Conservation (phyloP, 2,113 vertebrate genomes). For the Hylia prasina region DNA sequence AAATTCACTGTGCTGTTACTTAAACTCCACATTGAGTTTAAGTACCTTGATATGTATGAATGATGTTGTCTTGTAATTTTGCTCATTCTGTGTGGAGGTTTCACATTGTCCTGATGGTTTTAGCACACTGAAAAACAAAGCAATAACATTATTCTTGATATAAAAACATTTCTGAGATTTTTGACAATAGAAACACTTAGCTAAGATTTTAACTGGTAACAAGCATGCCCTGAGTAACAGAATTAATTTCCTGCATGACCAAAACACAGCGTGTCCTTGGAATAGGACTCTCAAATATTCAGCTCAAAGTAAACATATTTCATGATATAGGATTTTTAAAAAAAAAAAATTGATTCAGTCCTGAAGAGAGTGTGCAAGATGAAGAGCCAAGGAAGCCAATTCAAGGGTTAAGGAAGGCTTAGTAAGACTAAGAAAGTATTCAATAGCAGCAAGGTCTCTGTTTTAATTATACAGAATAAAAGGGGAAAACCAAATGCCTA, state of each 20-base stretch:
- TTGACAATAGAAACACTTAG: neutral
- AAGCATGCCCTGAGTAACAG: conserved; percentile 3
- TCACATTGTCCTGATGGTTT: neutral
- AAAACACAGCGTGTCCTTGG: neutral
- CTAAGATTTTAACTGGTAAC: conserved; percentile 11
- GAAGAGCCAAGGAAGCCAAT: neutral
- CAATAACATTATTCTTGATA: neutral
- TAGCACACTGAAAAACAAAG: neutral
- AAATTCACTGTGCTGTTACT: neutral
- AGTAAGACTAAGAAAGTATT: neutral
- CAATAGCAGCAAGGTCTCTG: neutral
- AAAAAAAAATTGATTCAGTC: neutral
- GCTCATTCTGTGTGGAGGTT: neutral
- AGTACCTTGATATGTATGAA: neutral
- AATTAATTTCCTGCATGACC: conserved; percentile 37
- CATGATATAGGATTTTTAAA: neutral
- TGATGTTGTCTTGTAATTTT: neutral
- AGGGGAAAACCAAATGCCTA: accelerated
- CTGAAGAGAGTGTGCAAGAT: neutral
- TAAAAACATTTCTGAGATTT: conserved; percentile 16
- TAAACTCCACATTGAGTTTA: neutral
- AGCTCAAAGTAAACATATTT: neutral
- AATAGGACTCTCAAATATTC: neutral
- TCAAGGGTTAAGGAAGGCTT: neutral
- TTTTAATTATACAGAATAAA: neutral